These are phyloP conservation scores for Emys orbicularis DNA, from an alignment of 2,797 vertebrate genomes.

Conservation along the genomic window DNA sequence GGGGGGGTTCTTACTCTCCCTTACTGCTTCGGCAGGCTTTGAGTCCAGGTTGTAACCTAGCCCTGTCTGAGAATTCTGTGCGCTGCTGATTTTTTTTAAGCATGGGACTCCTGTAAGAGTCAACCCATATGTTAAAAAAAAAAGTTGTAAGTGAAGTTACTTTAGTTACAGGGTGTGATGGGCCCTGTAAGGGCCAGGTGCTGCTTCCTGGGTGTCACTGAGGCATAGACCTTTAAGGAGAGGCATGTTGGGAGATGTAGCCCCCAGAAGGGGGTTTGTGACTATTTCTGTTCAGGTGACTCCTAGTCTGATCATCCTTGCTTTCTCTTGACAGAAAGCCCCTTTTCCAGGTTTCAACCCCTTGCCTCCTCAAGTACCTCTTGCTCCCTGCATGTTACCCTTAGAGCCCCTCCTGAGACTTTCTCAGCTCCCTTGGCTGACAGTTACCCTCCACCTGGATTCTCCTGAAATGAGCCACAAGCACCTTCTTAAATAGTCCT, in stretches of 20 bases:
- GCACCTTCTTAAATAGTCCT: neutral
- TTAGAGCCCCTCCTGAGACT: neutral
- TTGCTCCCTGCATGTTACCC: neutral
- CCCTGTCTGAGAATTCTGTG: neutral
- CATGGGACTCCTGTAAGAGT: neutral
- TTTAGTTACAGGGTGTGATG: neutral
- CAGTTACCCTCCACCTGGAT: neutral
- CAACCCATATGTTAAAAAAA: neutral
- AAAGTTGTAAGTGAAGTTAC: neutral
- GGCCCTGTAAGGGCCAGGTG: neutral
- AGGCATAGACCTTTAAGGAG: neutral
- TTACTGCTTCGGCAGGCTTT: neutral
- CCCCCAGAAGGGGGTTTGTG: neutral
- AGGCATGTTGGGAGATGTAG: neutral
- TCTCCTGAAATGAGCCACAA: neutral
- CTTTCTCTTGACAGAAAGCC: neutral
- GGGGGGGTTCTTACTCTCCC: neutral
- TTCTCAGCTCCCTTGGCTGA: neutral
- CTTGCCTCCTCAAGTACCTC: neutral
- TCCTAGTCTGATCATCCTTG: neutral
- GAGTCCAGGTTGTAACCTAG: neutral
- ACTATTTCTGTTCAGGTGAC: neutral
- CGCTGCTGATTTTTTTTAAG: neutral
- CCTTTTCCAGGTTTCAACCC: neutral
- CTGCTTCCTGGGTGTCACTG: neutral